Conservation (phyloP, 1,140 invertebrate genomes). For the Saxidomus purpurata region DNA sequence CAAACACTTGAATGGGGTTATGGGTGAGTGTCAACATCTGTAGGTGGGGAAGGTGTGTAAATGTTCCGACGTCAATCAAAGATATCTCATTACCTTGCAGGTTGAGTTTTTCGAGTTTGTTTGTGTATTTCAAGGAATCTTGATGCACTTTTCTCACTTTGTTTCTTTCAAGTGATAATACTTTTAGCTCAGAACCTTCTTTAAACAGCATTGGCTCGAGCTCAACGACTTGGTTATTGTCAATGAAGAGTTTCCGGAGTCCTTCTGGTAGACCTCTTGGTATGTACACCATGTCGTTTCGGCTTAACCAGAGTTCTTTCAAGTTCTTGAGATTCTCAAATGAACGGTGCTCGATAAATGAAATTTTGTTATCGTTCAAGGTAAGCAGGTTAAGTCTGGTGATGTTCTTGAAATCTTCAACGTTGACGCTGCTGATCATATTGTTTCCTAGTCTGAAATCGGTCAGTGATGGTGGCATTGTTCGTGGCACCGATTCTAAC, state of each 20-base stretch:
- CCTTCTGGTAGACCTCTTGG: constrained; percentile 89
- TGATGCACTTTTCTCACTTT: constrained; percentile 89
- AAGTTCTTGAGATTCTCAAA: constrained; percentile 93
- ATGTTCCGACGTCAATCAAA: constrained; percentile 71
- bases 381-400: constrained; percentile 93
- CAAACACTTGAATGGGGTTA: constrained; percentile 85
- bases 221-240: constrained; percentile 80
- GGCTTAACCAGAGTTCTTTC: constrained; percentile 89
- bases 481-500: constrained; percentile 92
- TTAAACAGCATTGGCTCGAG: constrained; percentile 79
- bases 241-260: constrained; percentile 77
- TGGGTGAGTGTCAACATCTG: constrained; percentile 87
- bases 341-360: constrained; percentile 94
- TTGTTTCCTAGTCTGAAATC: constrained; percentile 93
- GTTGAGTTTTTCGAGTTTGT: constrained; percentile 90
- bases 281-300: constrained; percentile 88
- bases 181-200: constrained; percentile 73
- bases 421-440: constrained; percentile 90
- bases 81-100: constrained; percentile 77
- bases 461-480: constrained; percentile 93
- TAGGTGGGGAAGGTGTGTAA: constrained; percentile 85
- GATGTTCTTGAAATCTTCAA: constrained; percentile 96
- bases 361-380: constrained; percentile 92
- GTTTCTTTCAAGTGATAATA: constrained; percentile 89
- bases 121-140: constrained; percentile 91